Conservation (phyloP, 2,113 vertebrate species). For the Coptodon rendalli region DNA sequence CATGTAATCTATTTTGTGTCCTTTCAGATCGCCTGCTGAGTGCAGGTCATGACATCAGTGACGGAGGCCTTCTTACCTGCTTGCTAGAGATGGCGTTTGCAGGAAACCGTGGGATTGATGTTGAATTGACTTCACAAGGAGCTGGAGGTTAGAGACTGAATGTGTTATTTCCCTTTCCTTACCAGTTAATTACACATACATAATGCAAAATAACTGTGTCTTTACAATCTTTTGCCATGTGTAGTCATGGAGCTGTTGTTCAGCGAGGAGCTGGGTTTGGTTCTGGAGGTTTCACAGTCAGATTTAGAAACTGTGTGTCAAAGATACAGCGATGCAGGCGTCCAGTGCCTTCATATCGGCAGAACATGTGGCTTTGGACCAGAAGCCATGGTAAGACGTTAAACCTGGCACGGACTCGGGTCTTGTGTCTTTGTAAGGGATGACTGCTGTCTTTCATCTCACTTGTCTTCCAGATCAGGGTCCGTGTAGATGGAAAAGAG, state of each 20-base stretch:
- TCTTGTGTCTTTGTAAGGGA: not conserved
- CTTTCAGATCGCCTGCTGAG: conserved; percentile 74
- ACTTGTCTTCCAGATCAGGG: conserved; percentile 63
- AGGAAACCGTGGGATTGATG: conserved; percentile 82
- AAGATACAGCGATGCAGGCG: conserved; percentile 69
- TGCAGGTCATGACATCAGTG: conserved; percentile 89
- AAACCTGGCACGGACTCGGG: not conserved
- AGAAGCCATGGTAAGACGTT: conserved; percentile 71
- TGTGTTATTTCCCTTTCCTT: not conserved
- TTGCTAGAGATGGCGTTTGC: conserved; percentile 90
- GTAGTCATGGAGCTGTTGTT: conserved; percentile 81
- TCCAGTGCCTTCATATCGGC: conserved; percentile 76
- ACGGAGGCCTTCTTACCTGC: conserved; percentile 84
- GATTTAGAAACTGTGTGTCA: conserved; percentile 53
- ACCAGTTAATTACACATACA: not conserved
- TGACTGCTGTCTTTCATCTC: not conserved
- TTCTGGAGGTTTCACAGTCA: conserved; percentile 77
- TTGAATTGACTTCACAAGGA: conserved; percentile 70
- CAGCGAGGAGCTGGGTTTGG: conserved; percentile 83
- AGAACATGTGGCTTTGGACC: conserved; percentile 73
- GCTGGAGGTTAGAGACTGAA: conserved; percentile 63
- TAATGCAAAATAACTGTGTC: not conserved
- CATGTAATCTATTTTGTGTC: not conserved
- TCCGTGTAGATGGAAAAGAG: conserved; percentile 69
- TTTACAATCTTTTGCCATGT: not conserved